Evolutionary conservation across 2,888 invertebrate species (phyloP), one percentile per base, ranked within the genome.

Genomic region (Flexamia atlantica): DNA sequence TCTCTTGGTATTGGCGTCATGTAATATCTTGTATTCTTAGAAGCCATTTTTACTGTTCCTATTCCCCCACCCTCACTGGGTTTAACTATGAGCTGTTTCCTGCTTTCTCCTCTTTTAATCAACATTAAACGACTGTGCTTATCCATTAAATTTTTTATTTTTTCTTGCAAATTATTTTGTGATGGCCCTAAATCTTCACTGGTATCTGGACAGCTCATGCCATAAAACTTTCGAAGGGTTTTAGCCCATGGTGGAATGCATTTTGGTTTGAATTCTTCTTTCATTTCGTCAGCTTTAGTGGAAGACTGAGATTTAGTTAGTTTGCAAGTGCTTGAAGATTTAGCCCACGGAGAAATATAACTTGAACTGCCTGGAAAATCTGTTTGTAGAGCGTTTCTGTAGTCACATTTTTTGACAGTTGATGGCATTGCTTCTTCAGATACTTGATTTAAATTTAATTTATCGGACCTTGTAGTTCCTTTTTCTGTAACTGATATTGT

Each of bases 231-330:
- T 57, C 57, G 4, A 30, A 79, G 17, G 17, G 57, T 53, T 57
- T 79, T 79, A 30, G 79, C 79, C 79, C 79, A 79, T 79, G 79
- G 79, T 2, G 79, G 79, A 23, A 79, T 79, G 25, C 79, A 79
- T 30, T 30, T 25, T 12, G 28, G 53, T 50, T 30, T 72, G 40
- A 40, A 30, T 23, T 36, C 40, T n/a, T 64, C 53, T 53, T 64
- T 64, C 1, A 30, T 17, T 28, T 64, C 64, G 3, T 64, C 17
- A 17, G 9, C 23, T 12, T 20, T 57, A 23, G 57, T 57, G 20
- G 64, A 28, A 28, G 64, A 64, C 14, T 28, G 28, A 28, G 64
- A 64, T 12, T 7, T 0, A 3, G 53, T 53, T 10, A 23, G 20
- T 23, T 53, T 53, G 23, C 53, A 53, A 23, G 28, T 64, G 1